Conservation (phyloP, 1,140 invertebrate genomes). For the Uloborus diversus region DNA sequence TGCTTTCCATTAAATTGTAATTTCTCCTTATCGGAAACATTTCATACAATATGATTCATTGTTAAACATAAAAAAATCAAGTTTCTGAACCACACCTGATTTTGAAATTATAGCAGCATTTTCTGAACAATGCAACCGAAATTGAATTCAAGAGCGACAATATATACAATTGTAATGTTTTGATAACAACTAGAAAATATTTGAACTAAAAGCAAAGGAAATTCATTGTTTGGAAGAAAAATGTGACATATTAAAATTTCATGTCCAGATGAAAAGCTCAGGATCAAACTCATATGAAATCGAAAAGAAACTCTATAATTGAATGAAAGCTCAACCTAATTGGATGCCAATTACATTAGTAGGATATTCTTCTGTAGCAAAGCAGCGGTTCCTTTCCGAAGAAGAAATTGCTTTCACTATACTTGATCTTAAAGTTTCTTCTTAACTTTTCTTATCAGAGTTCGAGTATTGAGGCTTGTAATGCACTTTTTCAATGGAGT, state of each 20-base stretch:
- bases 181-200: no score
- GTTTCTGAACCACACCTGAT: no score
- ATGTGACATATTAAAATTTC: conserved; percentile 54
- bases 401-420: conserved; percentile 48
- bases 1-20: no score
- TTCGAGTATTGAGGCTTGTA: conserved; percentile 40
- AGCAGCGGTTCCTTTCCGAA: conserved; percentile 35
- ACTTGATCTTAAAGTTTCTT: conserved; percentile 56
- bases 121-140: no score
- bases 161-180: no score
- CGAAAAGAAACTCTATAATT: conserved; percentile 49
- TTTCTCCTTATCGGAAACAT: no score
- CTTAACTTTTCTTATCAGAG: conserved; percentile 55
- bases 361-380: conserved; percentile 46
- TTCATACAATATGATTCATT: no score
- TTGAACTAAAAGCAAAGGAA: no score
- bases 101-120: no score
- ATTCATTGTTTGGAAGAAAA: no score
- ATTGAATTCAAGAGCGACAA: no score
- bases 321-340: conserved; percentile 55
- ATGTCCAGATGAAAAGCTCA: conserved; percentile 29
- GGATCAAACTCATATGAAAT: conserved; percentile 38
- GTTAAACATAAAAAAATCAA: no score
- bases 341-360: conserved; percentile 56
- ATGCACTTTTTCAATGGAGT: conserved; percentile 47